Base-by-base conservation (phyloP, 2,113 vertebrate genomes). In the Hypomesus transpacificus region DNA sequence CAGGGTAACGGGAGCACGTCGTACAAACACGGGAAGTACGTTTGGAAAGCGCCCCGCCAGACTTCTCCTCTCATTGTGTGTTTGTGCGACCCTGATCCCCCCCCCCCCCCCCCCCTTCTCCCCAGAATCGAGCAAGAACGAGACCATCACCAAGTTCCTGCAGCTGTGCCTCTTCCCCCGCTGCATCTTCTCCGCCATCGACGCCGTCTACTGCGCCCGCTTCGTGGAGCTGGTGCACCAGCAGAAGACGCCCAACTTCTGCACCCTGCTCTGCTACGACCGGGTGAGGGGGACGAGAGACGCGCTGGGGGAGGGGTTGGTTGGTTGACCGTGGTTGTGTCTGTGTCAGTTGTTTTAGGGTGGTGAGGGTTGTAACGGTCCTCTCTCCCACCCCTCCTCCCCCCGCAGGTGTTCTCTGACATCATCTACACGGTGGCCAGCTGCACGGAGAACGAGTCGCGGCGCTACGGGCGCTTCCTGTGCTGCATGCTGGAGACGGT, bases 381-480 rank as follows among this genome's bases (percentile, higher is more conserved):
- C 60, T 50, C 14, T 34, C 24, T 9, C 18, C 24, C 39, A 2
- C 39, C 39, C 39, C 39, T 13, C 39, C 2, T 7, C 16, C 8
- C 0, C 68, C 78, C 71, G 0, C 90, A 99, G 97, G 97, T 99
- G 67, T 99, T 99, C 82, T 99, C 97, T 18, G 97, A 98, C 75
- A 98, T 98, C 85, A 99, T 99, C 87, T 98, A 99, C 85, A 99
- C 96, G 1, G 97, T 99, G 68, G 97, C 97, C 80, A 99, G 97
- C 86, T 99, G 97, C 83, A 98, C 97, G 1, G 97, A 99, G 90
- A 99, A 99, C 59, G 97, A 99, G 93, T 96, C 97, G 52, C 96
- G 95, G 75, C 94, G 96, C 39, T 98, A 98, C 0, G 97, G 97
- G 18, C 95, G 97, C 73, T 98, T 99, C 92, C 93, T 99, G 14